Percentiles rank a stretch among this genome's conserved stretches.
Conservation (phyloP, 1,140 invertebrate species). For the Cylas formicarius region DNA sequence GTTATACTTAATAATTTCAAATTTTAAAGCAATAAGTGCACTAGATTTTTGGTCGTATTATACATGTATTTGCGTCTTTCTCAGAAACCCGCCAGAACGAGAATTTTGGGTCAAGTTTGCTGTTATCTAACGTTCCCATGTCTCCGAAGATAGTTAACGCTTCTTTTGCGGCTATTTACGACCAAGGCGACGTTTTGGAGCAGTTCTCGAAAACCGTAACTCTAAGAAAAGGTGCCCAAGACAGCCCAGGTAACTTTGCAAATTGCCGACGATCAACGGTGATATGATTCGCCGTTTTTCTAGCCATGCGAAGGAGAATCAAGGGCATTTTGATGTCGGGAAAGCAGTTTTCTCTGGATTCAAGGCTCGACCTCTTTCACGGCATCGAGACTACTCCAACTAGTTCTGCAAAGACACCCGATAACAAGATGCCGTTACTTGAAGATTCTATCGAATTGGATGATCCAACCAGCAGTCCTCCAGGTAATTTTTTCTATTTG, state of each 20-base stretch:
- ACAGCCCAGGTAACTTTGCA: slow-evolving; percentile 64
- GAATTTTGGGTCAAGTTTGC: slow-evolving; percentile 85
- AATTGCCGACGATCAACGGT: neutral
- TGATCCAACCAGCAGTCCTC: slow-evolving; percentile 26
- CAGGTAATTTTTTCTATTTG: slow-evolving; percentile 22
- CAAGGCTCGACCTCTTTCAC: slow-evolving; percentile 83
- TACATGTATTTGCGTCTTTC: too few species aligned
- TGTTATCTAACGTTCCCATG: slow-evolving; percentile 91
- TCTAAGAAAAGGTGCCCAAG: slow-evolving; percentile 59
- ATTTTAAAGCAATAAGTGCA: too few species aligned
- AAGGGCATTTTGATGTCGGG: slow-evolving; percentile 80
- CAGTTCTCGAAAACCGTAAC: slow-evolving; percentile 69
- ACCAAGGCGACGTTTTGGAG: slow-evolving; percentile 74
- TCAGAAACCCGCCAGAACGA: slow-evolving; percentile 73
- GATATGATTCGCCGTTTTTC: slow-evolving; percentile 1
- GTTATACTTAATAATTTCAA: too few species aligned
- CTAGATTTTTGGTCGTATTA: too few species aligned
- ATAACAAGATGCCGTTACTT: slow-evolving; percentile 47
- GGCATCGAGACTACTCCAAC: slow-evolving; percentile 45
- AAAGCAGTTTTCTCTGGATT: slow-evolving; percentile 86
- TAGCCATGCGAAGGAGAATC: slow-evolving; percentile 72
- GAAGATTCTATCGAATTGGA: slow-evolving; percentile 43
- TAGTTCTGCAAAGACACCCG: slow-evolving; percentile 38
- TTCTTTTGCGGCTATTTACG: slow-evolving; percentile 91
- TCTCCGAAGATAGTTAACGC: slow-evolving; percentile 96